Evolutionary conservation across 1,140 invertebrate genomes (phyloP).

Genomic region (Neelides sp.): DNA sequence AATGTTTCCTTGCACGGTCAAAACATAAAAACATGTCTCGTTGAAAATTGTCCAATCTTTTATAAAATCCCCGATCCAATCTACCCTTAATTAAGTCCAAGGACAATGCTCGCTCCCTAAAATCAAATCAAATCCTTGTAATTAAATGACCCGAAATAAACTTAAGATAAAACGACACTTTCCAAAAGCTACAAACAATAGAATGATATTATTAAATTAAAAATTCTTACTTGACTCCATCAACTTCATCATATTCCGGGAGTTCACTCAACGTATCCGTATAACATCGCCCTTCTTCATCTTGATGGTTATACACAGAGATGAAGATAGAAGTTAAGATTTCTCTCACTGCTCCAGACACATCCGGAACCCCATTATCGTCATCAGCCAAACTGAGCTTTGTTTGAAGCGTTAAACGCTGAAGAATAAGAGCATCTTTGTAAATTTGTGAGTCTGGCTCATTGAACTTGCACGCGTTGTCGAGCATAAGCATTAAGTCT

Average conservation of each 20-base stretch:
- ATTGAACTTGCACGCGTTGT: constrained; percentile 99
- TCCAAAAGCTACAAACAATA: constrained; percentile 4
- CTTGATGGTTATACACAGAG: constrained; percentile 86
- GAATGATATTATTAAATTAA: neutral
- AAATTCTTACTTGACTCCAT: constrained; percentile 47
- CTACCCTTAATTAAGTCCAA: constrained; percentile 72
- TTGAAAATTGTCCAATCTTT: constrained; percentile 86
- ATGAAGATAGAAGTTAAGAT: constrained; percentile 84
- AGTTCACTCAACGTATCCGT: constrained; percentile 91
- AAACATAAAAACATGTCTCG: constrained; percentile 91
- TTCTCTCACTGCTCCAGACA: constrained; percentile 75
- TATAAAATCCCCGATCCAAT: constrained; percentile 75
- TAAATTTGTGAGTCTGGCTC: constrained; percentile 98
- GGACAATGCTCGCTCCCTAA: constrained; percentile 60
- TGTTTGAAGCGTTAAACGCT: constrained; percentile 80
- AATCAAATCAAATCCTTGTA: constrained; percentile 27
- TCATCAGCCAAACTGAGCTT: constrained; percentile 76
- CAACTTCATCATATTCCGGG: constrained; percentile 70
- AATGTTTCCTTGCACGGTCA: constrained; percentile 71
- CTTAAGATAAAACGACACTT: constrained; percentile 8
- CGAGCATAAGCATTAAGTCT: constrained; percentile 95
- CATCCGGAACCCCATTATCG: constrained; percentile 76
- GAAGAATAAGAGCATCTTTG: constrained; percentile 89
- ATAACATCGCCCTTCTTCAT: constrained; percentile 89
- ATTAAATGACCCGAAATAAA: neutral